Evolutionary conservation across 1,140 invertebrate species (phyloP).

Genomic region (Chrysoperla carnea): DNA sequence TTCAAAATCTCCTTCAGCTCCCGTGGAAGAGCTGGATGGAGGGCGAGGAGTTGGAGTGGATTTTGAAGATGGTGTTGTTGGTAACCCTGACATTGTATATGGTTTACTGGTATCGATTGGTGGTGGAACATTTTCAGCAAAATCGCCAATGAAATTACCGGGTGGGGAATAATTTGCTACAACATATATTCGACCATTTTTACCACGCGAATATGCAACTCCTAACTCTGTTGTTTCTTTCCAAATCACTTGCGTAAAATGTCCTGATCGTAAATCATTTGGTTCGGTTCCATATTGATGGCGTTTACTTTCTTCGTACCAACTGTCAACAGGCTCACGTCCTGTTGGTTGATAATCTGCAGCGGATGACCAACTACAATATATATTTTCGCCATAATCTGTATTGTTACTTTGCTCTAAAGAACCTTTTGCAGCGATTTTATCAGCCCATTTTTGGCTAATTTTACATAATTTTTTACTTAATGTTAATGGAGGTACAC

Average conservation of each 20-base stretch:
- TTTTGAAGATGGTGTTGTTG: not conserved
- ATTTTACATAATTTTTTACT: conserved; percentile 36
- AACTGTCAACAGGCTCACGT: conserved; percentile 52
- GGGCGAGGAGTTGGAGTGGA: not conserved
- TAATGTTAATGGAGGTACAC: conserved; percentile 34
- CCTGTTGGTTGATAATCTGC: conserved; percentile 39
- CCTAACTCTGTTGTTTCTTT: conserved; percentile 37
- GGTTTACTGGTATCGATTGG: conserved; percentile 3
- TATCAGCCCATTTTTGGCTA: conserved; percentile 43
- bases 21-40: conserved; percentile 13
- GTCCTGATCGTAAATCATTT: conserved; percentile 18
- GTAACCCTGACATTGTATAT: not conserved
- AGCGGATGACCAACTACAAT: conserved; percentile 44
- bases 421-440: conserved; percentile 28
- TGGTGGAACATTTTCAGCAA: conserved; percentile 33
- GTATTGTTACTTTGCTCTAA: conserved; percentile 33
- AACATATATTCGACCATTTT: conserved; percentile 33
- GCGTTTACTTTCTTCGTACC: conserved; percentile 48
- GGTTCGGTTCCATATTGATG: conserved; percentile 37
- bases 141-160: conserved; percentile 44
- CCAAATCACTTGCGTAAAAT: conserved; percentile 49
- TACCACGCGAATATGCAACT: conserved; percentile 31
- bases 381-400: conserved; percentile 39
- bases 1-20: conserved; percentile 27
- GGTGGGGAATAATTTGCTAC: conserved; percentile 51